These are phyloP conservation scores for Hafferia zeledoni DNA, from an alignment of 2,797 vertebrate species.

Conservation along the genomic window DNA sequence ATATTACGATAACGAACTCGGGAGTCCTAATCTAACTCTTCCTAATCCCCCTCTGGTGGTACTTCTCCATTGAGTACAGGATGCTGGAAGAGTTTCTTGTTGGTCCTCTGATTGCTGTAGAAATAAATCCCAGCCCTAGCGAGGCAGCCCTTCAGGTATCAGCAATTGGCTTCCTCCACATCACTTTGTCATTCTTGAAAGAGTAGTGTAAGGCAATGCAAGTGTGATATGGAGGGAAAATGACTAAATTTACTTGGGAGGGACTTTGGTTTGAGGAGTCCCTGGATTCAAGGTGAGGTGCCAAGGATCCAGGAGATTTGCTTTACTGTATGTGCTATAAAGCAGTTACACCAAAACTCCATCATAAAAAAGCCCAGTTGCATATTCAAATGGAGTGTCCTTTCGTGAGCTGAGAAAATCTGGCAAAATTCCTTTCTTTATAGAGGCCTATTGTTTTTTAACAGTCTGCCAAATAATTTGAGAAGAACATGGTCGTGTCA, in stretches of 20 bases:
- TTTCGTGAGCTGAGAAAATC: not conserved
- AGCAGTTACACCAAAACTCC: not conserved
- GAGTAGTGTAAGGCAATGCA: not conserved
- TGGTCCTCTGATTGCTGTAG: not conserved
- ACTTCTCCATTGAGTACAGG: not conserved
- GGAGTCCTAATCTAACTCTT: not conserved
- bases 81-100: not conserved
- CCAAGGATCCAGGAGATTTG: not conserved
- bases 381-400: not conserved
- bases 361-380: not conserved
- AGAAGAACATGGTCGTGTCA: not conserved
- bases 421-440: not conserved
- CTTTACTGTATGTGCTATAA: not conserved
- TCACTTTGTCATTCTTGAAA: not conserved
- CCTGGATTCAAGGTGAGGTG: not conserved
- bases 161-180: accelerated
- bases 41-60: not conserved
- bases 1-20: not conserved
- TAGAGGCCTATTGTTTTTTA: not conserved
- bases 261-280: not conserved
- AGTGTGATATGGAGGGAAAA: not conserved
- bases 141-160: not conserved
- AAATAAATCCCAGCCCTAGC: not conserved
- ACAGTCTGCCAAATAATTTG: not conserved
- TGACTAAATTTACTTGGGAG: not conserved